A percentile compares a stretch with the other conserved stretches of the same genome.
Conservation (phyloP, 2,888 invertebrate genomes). For the Entomobrya multifasciata region DNA sequence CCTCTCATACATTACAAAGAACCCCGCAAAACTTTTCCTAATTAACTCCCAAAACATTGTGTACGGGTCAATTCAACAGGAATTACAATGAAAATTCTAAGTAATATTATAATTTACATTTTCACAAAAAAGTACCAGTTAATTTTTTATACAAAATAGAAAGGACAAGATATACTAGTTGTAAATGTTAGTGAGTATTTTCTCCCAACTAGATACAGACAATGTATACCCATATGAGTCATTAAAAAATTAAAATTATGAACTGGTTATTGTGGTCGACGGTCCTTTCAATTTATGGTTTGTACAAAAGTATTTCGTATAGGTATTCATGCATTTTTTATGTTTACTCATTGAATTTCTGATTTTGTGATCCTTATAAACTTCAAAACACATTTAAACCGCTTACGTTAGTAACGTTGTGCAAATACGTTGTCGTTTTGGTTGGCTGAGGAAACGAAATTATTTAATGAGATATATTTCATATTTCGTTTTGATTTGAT, state of each 20-base stretch:
- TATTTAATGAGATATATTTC: conserved; percentile 21
- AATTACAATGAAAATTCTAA: conserved; percentile 14
- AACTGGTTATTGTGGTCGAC: conserved; percentile 51
- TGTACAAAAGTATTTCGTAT: background rate
- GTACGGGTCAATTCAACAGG: conserved; percentile 37
- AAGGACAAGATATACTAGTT: background rate
- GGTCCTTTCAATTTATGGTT: conserved; percentile 57
- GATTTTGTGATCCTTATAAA: conserved; percentile 45
- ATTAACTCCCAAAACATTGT: conserved; percentile 39
- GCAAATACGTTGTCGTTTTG: conserved; percentile 7
- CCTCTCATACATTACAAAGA: background rate
- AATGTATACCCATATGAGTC: background rate
- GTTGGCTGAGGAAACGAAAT: too few relatives aligned
- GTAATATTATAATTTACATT: conserved; percentile 18
- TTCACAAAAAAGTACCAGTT: conserved; percentile 35
- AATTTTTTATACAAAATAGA: too few relatives aligned
- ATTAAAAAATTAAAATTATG: conserved; percentile 56
- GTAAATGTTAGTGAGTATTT: conserved; percentile 26
- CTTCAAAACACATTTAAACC: background rate
- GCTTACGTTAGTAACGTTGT: too few relatives aligned
- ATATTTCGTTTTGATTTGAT: background rate
- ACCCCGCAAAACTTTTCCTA: conserved; percentile 39
- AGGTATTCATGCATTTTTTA: background rate
- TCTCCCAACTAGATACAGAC: too few relatives aligned
- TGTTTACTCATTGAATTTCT: background rate